Conservation (phyloP, 2,113 vertebrate genomes). For the Chloebia gouldiae region DNA sequence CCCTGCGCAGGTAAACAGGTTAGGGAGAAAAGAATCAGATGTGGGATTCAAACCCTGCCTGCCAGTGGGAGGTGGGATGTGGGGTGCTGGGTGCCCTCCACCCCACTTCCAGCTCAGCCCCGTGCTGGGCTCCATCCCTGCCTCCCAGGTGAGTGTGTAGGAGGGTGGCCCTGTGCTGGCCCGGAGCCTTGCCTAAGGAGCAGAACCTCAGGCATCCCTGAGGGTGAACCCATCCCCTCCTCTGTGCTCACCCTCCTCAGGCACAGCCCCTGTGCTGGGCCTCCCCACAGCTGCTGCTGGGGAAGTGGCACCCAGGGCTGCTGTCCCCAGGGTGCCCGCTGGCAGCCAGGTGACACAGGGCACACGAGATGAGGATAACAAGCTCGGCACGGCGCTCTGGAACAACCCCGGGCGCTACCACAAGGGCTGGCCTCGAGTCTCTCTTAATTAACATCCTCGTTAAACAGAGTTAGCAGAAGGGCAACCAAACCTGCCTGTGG, state of each 20-base stretch:
- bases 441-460: constrained; percentile 40
- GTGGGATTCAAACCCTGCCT: background rate
- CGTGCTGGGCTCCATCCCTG: background rate
- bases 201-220: background rate
- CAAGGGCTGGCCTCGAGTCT: background rate
- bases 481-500: background rate
- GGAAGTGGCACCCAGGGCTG: background rate
- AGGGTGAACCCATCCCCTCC: background rate
- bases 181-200: background rate
- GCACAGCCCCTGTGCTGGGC: background rate
- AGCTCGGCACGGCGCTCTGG: background rate
- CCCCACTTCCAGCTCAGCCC: background rate
- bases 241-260: background rate
- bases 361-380: background rate
- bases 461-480: background rate
- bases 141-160: background rate
- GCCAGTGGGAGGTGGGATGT: background rate
- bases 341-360: background rate
- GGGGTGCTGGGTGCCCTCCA: background rate
- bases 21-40: background rate
- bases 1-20: background rate
- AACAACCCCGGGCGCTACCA: background rate
- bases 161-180: background rate
- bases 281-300: background rate
- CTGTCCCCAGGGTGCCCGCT: background rate